Evolutionary conservation across 2,797 vertebrate species (phyloP).

Genomic region (Sebastes paucispinis): DNA sequence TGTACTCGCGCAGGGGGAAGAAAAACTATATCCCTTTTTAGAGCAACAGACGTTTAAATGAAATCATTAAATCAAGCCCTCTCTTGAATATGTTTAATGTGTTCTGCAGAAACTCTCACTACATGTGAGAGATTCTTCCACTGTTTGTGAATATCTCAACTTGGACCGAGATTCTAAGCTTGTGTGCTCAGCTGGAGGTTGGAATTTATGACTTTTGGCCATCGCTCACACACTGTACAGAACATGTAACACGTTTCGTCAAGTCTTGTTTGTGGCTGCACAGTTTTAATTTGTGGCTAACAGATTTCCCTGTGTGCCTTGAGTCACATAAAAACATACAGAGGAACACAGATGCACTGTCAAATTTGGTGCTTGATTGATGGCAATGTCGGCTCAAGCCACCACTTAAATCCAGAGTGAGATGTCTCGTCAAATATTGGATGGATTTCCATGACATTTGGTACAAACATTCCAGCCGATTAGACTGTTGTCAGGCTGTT

Average conservation of each 20-base stretch:
- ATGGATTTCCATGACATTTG: background rate
- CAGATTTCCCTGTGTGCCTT: background rate
- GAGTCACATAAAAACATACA: background rate
- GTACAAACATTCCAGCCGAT: background rate
- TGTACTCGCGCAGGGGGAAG: background rate
- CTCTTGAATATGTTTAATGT: background rate
- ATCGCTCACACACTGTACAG: background rate
- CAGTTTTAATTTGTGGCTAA: background rate
- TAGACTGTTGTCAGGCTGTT: no score
- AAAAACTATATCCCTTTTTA: background rate
- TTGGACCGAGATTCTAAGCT: background rate
- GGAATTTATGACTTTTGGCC: background rate
- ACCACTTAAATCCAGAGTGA: background rate
- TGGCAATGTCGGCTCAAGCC: background rate
- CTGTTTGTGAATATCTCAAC: background rate
- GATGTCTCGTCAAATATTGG: background rate
- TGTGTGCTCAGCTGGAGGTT: slow-evolving; percentile 4
- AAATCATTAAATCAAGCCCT: background rate
- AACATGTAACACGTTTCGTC: background rate
- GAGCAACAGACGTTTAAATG: background rate
- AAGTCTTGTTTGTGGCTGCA: slow-evolving; percentile 11
- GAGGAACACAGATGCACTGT: background rate
- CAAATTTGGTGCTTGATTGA: background rate
- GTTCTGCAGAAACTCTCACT: background rate
- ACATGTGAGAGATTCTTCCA: background rate